Evolutionary conservation across 2,888 invertebrate species (phyloP), one percentile per base, ranked within the genome.

Genomic region (Leptarthrus brevirostris): DNA sequence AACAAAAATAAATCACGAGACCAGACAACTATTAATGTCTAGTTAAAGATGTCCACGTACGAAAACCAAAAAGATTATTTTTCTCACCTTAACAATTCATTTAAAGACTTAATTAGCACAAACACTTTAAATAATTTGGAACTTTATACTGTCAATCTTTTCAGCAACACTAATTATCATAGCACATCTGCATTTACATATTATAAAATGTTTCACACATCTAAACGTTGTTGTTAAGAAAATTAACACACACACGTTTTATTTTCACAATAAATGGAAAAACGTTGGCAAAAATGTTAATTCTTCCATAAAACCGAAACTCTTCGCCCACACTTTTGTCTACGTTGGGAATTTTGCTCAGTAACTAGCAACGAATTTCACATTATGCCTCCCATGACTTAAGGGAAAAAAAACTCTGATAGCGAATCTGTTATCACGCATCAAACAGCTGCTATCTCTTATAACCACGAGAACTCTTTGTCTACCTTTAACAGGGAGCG

Each of bases 251-350:
- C 26, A 12, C n/a, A 12, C 54, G 12, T 24, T 54, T 5, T 26
- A 24, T 6, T 16, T 54, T 54, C 54, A 30, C 14, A 54, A 30
- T 3, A 47, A n/a, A 47, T 30, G 12, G 3, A 47, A 47, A 14
- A 14, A 47, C 16, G 12, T 16, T 18, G 18, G 18, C 49, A 58
- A 58, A 56, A 36, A 58, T 20, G 36, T 36, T 36, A 58, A 36
- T 34, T 58, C 18, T 58, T 26, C 16, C 8, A 34, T 58, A 20
- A 58, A 16, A 34, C 18, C n/a, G 18, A 34, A 34, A 34, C 26
- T 56, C 16, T 56, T 56, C 56, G 54, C 58, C 58, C 58, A 58
- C 58, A 20, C 58, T 34, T 58, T 58, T 58, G 34, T 58, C 36
- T 58, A 36, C 58, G 22, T 20, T 40, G 40, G 12, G 36, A 58